Evolutionary conservation across 1,140 invertebrate genomes (phyloP), one percentile per base, ranked within the genome.

Genomic region (Megalopta genalis): DNA sequence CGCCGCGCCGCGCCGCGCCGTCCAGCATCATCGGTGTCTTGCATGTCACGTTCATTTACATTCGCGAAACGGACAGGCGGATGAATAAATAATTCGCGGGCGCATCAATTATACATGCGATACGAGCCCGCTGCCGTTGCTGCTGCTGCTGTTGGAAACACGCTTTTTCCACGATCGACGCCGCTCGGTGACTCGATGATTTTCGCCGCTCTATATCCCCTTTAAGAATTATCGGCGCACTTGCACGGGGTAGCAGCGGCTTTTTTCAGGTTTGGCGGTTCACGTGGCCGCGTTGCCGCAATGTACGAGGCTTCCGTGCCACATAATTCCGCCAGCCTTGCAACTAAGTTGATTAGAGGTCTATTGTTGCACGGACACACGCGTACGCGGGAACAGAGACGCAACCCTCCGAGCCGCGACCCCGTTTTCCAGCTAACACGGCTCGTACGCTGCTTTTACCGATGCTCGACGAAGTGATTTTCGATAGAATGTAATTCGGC

Each of bases 71-170:
- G 10, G 57, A 54, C 60, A 32, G 9, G 16, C 16, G 69, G 42
- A 60, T 42, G 27, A n/a, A 77, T 77, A 60, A 77, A 77, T 70
- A 70, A 70, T 77, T 59, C 66, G 42, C 57, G 46, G 59, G 54
- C n/a, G 12, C 68, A 42, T 69, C 54, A 59, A 70, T 77, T 68
- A 49, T 32, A 25, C 67, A 25, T 12, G 12, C n/a, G 25, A 25
- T n/a, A 14, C 64, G 6, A 23, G n/a, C 10, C 4, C 63, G 18
- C 49, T 14, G 37, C 18, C n/a, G n/a, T n/a, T n/a, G n/a, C n/a
- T n/a, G n/a, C n/a, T n/a, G n/a, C n/a, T n/a, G n/a, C n/a, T 39
- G 64, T 2, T 57, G 54, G 54, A 63, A 32, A 63, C 37, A 32
- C 27, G 42, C 21, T 37, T 65, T 65, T 37, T 46, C 49, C 49